These are phyloP conservation scores for Pseudomyrmex dendroicus DNA, from an alignment of 1,140 invertebrate species.

Conservation along the genomic window DNA sequence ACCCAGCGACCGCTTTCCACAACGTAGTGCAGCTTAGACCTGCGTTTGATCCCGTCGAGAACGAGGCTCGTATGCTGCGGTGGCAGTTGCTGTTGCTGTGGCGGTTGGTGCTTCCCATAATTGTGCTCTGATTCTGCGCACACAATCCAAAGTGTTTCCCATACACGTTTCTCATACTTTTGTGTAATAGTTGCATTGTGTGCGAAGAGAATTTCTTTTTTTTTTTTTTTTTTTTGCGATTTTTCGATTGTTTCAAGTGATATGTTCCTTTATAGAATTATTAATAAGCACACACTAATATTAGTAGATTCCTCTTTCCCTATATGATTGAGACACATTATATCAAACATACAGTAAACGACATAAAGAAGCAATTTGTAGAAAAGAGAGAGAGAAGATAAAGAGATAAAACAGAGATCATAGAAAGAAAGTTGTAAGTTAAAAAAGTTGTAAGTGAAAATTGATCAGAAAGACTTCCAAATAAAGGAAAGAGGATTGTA, in stretches of 20 bases:
- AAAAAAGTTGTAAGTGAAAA: too few species aligned
- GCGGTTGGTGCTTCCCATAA: conserved; percentile 53
- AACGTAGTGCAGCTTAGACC: conserved; percentile 79
- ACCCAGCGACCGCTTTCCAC: conserved; percentile 83
- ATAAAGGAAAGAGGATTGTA: neutral
- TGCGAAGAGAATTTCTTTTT: conserved; percentile 34
- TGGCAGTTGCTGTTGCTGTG: conserved; percentile 25
- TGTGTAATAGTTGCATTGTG: conserved; percentile 60
- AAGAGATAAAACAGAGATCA: too few species aligned
- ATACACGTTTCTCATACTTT: conserved; percentile 70
- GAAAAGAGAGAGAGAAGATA: too few species aligned
- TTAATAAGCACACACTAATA: conserved; percentile 32
- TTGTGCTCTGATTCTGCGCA: conserved; percentile 83
- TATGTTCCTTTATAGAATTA: conserved; percentile 10
- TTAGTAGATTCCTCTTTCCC: neutral
- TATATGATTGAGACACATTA: neutral
- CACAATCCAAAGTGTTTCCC: conserved; percentile 85
- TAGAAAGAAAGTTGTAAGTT: too few species aligned
- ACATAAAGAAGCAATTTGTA: too few species aligned
- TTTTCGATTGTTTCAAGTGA: conserved; percentile 8
- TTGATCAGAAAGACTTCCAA: too few species aligned
- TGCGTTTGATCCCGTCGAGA: conserved; percentile 73
- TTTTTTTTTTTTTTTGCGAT: conserved; percentile 44
- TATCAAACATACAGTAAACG: neutral
- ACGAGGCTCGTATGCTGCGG: conserved; percentile 49